Evolutionary conservation across 2,797 vertebrate genomes (phyloP), one percentile per base, ranked within the genome.

Genomic region (Poeciliopsis infans): DNA sequence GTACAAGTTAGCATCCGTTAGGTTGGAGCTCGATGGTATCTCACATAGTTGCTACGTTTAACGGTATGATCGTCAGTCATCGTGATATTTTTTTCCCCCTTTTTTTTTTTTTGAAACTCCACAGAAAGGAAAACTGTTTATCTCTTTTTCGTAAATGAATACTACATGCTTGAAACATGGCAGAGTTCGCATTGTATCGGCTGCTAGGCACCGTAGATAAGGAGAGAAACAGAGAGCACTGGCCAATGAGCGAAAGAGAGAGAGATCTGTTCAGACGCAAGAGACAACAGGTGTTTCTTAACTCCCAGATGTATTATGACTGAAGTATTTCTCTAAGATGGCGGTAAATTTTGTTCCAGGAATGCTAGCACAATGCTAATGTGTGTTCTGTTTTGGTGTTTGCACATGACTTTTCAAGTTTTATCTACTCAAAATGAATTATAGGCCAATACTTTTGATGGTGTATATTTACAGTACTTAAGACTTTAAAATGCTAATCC

Each of bases 91-190:
- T 64, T 85, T 77, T 2, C 46, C 51, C 7, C 1, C 1, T 88
- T 84, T 73, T 66, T 88, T 64, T 80, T 86, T 78, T 61, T 69
- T 93, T 90, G 68, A 64, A 91, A 95, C 91, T 93, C 93, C 94
- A 95, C 95, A 91, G 84, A 95, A 96, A 94, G 86, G 91, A 93
- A 93, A 91, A 89, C 74, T 46, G 82, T 88, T 92, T 76, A 87
- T 94, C 87, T 94, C 90, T 95, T 95, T 95, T 92, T 94, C 89
- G 69, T 95, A 93, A 95, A 96, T 96, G 93, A 96, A 95, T 95
- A 96, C 95, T 95, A 96, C 96, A 96, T 96, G 96, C 95, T 96
- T 95, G 93, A 95, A 94, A 95, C 95, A 95, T 93, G 92, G 93
- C 94, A 94, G 94, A 95, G 94, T 93, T 94, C 78, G 89, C 85